A percentile compares a stretch with the other conserved stretches of the same genome.
These are phyloP conservation scores for Nyctalus aviator DNA, from an alignment of 2,797 vertebrate species.

Conservation along the genomic window DNA sequence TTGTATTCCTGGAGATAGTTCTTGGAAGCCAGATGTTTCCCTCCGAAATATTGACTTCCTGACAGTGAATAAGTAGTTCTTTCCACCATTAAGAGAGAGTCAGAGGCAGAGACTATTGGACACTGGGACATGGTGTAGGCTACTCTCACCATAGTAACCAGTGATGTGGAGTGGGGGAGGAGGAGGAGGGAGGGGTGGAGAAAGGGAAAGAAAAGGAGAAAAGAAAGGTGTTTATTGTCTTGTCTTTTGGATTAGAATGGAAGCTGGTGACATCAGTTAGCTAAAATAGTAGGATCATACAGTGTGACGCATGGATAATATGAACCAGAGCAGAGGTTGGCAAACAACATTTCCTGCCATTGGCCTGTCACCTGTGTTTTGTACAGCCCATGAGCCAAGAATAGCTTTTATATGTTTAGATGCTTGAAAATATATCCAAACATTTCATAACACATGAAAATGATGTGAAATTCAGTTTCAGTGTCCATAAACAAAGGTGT, in stretches of 20 bases:
- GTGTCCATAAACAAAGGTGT: background rate
- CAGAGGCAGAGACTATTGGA: background rate
- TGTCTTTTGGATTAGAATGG: background rate
- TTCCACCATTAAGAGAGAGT: background rate
- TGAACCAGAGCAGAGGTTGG: background rate
- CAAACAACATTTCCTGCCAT: background rate
- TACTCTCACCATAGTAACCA: background rate
- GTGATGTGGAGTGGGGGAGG: too few relatives aligned
- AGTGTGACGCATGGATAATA: background rate
- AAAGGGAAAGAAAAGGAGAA: fast-evolving
- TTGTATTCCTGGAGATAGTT: conserved; percentile 63
- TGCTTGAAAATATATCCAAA: background rate
- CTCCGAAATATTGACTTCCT: conserved; percentile 62
- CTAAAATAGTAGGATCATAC: background rate
- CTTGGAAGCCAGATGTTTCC: conserved; percentile 59
- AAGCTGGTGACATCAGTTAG: background rate
- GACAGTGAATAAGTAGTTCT: background rate
- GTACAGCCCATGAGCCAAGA: background rate
- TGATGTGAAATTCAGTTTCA: conserved; percentile 17
- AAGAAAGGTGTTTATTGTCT: background rate
- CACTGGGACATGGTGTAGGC: background rate
- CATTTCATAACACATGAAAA: background rate
- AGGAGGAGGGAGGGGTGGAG: background rate
- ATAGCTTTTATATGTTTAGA: background rate
- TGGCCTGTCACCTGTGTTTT: background rate